Evolutionary conservation across 2,797 vertebrate genomes (phyloP).

Genomic region (Sylvilagus floridanus): DNA sequence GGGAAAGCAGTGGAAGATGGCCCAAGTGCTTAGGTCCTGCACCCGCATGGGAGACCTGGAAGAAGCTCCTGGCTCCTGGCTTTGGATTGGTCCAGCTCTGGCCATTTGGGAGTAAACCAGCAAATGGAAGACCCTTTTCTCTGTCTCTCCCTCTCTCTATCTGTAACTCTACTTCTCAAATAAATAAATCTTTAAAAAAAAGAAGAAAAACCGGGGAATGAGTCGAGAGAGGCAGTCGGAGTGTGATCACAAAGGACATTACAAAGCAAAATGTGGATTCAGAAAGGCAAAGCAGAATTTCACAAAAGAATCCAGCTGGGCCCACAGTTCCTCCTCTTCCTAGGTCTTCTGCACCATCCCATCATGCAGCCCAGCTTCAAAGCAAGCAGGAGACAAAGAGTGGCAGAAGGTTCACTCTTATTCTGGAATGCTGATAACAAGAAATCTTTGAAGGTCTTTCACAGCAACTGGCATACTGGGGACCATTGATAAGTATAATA

Average conservation of each 20-base stretch:
- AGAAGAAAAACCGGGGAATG: slow-evolving; percentile 4
- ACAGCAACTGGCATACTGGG: slow-evolving; percentile 3
- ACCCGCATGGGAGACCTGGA: too few relatives aligned
- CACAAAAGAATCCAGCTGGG: slow-evolving; percentile 19
- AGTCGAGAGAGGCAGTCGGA: slow-evolving; percentile 51
- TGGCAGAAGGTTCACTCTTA: neutral
- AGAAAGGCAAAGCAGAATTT: slow-evolving; percentile 63
- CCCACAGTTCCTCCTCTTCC: slow-evolving; percentile 39
- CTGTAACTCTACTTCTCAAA: too few relatives aligned
- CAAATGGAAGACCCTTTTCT: too few relatives aligned
- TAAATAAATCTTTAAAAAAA: too few relatives aligned
- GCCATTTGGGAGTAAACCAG: too few relatives aligned
- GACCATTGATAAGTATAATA: slow-evolving; percentile 37
- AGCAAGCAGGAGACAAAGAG: neutral
- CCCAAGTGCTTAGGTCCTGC: too few relatives aligned
- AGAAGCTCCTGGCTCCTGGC: too few relatives aligned
- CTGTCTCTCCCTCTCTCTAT: too few relatives aligned
- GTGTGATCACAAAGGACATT: slow-evolving; percentile 49
- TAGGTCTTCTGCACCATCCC: neutral
- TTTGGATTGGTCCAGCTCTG: too few relatives aligned
- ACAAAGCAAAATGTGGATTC: slow-evolving; percentile 47
- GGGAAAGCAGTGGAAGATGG: too few relatives aligned
- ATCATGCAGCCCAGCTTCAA: neutral
- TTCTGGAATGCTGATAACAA: slow-evolving; percentile 31
- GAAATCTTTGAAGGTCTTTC: slow-evolving; percentile 18